phyloP scores from a whole-genome alignment of 37 sponge, comb jelly and placozoan genomes.

The Amphimedon queenslandica region DNA sequence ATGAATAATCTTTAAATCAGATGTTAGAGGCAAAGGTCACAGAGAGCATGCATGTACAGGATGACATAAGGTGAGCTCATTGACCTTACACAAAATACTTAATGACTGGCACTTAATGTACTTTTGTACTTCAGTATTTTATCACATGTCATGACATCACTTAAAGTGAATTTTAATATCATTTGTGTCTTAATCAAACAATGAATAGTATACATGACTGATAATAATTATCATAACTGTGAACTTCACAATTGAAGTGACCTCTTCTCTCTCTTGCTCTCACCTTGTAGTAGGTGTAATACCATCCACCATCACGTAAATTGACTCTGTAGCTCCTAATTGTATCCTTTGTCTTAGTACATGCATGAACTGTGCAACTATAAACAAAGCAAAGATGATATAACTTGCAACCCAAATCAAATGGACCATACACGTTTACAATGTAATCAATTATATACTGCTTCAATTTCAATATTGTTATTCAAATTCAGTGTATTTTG shows the following conservation, averaged over 20 bases:
- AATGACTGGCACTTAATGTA: no score
- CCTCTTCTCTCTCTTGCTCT: background rate
- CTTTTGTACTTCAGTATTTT: no score
- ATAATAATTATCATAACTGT: background rate
- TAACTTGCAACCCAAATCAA: no score
- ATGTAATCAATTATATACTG: no score
- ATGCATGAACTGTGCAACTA: slow-evolving; percentile 81
- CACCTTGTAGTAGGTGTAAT: slow-evolving; percentile 67
- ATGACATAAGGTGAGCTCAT: background rate
- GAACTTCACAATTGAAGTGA: background rate
- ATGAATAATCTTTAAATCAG: background rate
- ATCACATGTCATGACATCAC: no score
- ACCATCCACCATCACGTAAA: slow-evolving; percentile 71
- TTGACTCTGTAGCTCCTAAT: slow-evolving; percentile 73
- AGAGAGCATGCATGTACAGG: background rate
- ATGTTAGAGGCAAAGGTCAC: background rate
- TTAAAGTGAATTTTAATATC: no score
- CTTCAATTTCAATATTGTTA: no score
- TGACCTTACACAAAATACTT: no score
- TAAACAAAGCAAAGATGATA: background rate
- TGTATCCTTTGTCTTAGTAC: slow-evolving; percentile 72
- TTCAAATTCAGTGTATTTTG: no score
- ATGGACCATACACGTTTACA: no score
- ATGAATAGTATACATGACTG: background rate
- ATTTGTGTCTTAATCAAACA: no score